phyloP scores from a whole-genome alignment of 2,113 vertebrate genomes.

The Odobenus rosmarus region DNA sequence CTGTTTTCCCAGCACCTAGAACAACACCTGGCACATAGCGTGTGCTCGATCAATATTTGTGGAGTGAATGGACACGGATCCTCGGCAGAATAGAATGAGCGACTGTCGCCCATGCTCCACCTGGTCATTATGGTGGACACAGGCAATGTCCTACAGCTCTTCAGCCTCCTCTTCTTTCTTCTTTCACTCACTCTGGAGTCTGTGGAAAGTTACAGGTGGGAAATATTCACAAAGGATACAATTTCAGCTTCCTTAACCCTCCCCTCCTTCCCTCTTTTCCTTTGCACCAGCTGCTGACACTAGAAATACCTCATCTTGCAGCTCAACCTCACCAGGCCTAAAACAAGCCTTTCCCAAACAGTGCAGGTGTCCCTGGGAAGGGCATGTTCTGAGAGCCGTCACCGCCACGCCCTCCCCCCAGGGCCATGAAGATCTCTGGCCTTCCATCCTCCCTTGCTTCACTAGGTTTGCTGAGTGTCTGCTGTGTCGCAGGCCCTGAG shows the following conservation, averaged over 20 bases:
- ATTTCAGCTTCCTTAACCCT: not conserved
- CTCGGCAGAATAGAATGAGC: not conserved
- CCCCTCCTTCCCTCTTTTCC: not conserved
- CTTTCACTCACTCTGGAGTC: not conserved
- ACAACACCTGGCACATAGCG: not conserved
- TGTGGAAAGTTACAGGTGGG: not conserved
- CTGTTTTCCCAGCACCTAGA: not conserved
- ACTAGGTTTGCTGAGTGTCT: not conserved
- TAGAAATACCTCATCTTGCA: not conserved
- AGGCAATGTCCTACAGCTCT: not conserved
- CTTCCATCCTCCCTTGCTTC: not conserved
- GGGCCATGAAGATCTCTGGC: not conserved
- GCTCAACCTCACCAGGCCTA: not conserved
- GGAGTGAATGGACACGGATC: not conserved
- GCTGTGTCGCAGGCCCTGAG: not conserved
- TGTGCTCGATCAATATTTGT: not conserved
- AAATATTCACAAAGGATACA: not conserved
- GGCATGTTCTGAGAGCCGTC: too few relatives aligned
- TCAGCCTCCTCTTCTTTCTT: not conserved
- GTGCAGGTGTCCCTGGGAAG: not conserved
- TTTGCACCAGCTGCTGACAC: not conserved
- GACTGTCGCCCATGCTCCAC: not conserved
- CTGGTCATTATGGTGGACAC: fast-evolving
- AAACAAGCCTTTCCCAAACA: not conserved
- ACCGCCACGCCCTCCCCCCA: not conserved